A percentile compares a stretch with the other conserved stretches of the same genome.
Evolutionary conservation across 2,113 vertebrate genomes (phyloP).

Genomic region (Apeltes quadracus): DNA sequence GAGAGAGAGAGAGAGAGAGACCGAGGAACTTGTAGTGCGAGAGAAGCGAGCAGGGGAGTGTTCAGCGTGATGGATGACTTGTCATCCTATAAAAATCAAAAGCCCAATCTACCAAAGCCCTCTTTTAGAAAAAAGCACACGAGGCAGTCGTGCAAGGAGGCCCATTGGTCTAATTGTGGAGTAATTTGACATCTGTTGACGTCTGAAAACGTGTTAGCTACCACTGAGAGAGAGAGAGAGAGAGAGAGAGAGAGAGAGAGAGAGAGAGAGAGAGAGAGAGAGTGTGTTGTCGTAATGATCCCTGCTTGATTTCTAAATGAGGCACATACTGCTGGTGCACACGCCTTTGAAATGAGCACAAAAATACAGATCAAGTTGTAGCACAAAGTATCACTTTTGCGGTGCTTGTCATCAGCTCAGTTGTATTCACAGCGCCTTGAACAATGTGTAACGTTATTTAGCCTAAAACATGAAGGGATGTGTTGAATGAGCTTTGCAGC

Average conservation of each 20-base stretch:
- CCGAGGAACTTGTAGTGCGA: constrained; percentile 29
- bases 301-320: constrained; percentile 76
- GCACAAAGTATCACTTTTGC: constrained; percentile 64
- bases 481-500: constrained; percentile 63
- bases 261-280: constrained; percentile 38
- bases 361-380: constrained; percentile 76
- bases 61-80: constrained; percentile 77
- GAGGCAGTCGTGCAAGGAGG: constrained; percentile 63
- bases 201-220: constrained; percentile 71
- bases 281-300: constrained; percentile 68
- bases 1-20: constrained; percentile 35
- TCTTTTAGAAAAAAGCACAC: constrained; percentile 66
- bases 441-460: constrained; percentile 70
- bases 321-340: constrained; percentile 63
- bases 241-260: constrained; percentile 51
- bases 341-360: constrained; percentile 69
- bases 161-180: constrained; percentile 77
- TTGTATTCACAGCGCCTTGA: constrained; percentile 53
- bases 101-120: constrained; percentile 61
- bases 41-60: constrained; percentile 27
- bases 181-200: constrained; percentile 81
- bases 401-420: constrained; percentile 70
- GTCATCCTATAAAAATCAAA: constrained; percentile 77
- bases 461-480: constrained; percentile 67
- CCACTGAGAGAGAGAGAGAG: constrained; percentile 49